These are phyloP conservation scores for Clunio marinus DNA, from an alignment of 2,888 invertebrate species.

Conservation along the genomic window DNA sequence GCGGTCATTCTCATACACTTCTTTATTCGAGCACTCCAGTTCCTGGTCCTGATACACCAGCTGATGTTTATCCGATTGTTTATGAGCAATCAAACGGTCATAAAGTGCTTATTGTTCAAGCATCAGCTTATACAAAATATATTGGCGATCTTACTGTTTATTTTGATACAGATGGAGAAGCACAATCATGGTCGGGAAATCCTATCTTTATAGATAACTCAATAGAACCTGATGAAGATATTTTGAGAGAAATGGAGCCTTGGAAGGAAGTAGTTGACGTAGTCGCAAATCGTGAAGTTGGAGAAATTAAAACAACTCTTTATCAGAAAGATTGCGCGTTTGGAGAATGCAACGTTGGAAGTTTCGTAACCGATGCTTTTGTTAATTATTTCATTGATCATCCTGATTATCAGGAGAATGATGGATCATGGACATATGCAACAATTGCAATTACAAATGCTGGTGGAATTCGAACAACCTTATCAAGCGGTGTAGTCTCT, in stretches of 20 bases:
- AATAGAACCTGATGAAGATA: slow-evolving; percentile 60
- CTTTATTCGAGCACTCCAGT: slow-evolving; percentile 58
- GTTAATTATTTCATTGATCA: slow-evolving; percentile 49
- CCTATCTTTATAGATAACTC: slow-evolving; percentile 64
- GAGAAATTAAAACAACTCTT: slow-evolving; percentile 57
- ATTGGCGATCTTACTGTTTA: slow-evolving; percentile 70
- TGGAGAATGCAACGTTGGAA: slow-evolving; percentile 70
- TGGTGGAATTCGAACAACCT: slow-evolving; percentile 66
- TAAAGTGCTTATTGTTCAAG: slow-evolving; percentile 62
- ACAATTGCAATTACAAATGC: slow-evolving; percentile 64
- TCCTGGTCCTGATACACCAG: slow-evolving; percentile 57
- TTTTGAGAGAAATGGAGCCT: slow-evolving; percentile 57
- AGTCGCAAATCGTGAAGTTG: slow-evolving; percentile 57
- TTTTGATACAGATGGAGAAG: slow-evolving; percentile 64
- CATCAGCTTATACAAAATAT: slow-evolving; percentile 69
- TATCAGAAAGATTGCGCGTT: slow-evolving; percentile 55
- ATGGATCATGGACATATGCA: slow-evolving; percentile 61
- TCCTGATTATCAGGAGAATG: slow-evolving; percentile 45
- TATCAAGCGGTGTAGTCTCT: slow-evolving; percentile 59
- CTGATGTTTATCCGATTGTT: slow-evolving; percentile 67
- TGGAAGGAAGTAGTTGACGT: slow-evolving; percentile 59
- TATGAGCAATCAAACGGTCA: slow-evolving; percentile 53
- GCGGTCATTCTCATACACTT: slow-evolving; percentile 77
- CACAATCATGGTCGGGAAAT: slow-evolving; percentile 64
- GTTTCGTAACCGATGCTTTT: slow-evolving; percentile 68